Conservation (phyloP, 1,140 invertebrate species). For the Aphis gossypii region DNA sequence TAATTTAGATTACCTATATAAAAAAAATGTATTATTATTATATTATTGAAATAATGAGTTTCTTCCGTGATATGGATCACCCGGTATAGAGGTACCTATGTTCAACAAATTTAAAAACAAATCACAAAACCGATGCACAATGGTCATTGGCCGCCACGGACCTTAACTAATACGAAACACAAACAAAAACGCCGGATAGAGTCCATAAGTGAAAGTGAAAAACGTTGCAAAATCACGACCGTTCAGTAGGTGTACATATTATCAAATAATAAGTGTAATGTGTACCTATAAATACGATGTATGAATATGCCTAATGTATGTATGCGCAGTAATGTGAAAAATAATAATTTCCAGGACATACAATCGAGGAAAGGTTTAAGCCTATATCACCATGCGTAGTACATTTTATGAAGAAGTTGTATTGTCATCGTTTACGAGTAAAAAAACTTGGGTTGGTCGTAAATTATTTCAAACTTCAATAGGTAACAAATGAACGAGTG, state of each 20-base stretch:
- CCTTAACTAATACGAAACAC: neutral
- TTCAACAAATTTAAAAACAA: neutral
- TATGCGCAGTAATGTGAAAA: neutral
- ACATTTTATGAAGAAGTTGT: neutral
- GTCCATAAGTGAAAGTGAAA: constrained; percentile 32
- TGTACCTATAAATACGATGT: neutral
- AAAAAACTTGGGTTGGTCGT: neutral
- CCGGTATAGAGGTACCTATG: neutral
- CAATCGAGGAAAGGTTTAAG: neutral
- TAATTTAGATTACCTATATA: too few relatives aligned
- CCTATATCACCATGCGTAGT: neutral
- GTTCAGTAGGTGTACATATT: neutral
- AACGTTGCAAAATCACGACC: constrained; percentile 7
- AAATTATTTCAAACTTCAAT: neutral
- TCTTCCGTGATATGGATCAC: too few relatives aligned
- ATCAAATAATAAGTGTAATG: neutral
- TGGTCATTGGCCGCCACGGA: neutral
- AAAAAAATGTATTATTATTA: too few relatives aligned
- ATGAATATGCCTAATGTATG: neutral
- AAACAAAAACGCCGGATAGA: neutral
- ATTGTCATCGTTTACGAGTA: neutral
- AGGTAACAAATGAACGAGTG: neutral
- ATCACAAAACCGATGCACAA: neutral
- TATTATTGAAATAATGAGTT: too few relatives aligned
- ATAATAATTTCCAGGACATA: neutral